phyloP scores from a whole-genome alignment of 1,140 invertebrate species.

The Mycetomoellerius zeteki region DNA sequence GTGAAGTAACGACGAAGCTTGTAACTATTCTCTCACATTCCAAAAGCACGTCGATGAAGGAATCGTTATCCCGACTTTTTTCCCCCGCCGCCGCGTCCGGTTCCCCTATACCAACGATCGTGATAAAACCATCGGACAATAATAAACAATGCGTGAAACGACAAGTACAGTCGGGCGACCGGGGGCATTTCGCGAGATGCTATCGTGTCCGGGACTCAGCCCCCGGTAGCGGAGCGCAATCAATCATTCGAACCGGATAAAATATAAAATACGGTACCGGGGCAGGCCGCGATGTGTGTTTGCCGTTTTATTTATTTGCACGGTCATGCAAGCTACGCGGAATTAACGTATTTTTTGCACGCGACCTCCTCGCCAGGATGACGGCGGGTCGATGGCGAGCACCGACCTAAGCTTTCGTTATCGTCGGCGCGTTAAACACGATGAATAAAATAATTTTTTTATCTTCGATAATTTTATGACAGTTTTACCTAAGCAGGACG shows the following conservation, averaged over 20 bases:
- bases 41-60: slow-evolving; percentile 41
- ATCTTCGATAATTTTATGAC: neutral
- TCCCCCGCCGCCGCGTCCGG: slow-evolving; percentile 1
- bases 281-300: slow-evolving; percentile 67
- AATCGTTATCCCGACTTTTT: slow-evolving; percentile 50
- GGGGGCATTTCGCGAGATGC: slow-evolving; percentile 83
- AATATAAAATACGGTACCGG: slow-evolving; percentile 79
- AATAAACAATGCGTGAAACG: slow-evolving; percentile 87
- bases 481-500: neutral
- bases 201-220: slow-evolving; percentile 76
- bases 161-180: slow-evolving; percentile 80
- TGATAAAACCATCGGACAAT: slow-evolving; percentile 85
- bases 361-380: slow-evolving; percentile 76
- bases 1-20: neutral
- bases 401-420: slow-evolving; percentile 72
- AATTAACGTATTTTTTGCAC: slow-evolving; percentile 86
- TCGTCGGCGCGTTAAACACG: slow-evolving; percentile 53
- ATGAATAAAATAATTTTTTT: slow-evolving; percentile 59
- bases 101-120: slow-evolving; percentile 72
- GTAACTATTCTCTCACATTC: neutral
- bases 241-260: slow-evolving; percentile 86
- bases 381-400: slow-evolving; percentile 72
- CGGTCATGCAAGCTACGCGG: slow-evolving; percentile 83
- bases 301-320: slow-evolving; percentile 85
- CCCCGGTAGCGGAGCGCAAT: slow-evolving; percentile 81